phyloP scores from a whole-genome alignment of 53 echinoderm and acorn worm genomes.

The Hippasteria phrygiana region DNA sequence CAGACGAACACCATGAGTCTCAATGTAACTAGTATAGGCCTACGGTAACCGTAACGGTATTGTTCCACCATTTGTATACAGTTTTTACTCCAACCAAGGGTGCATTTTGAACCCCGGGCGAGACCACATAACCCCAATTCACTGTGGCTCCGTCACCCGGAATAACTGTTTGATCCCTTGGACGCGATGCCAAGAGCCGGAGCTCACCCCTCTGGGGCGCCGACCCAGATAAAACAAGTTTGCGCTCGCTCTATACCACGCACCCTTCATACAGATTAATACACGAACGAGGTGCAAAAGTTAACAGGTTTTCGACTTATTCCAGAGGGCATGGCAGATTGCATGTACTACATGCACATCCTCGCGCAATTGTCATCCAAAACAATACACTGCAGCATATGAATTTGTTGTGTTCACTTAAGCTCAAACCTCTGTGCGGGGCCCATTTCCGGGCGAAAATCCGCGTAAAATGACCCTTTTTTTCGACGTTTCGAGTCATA shows the following conservation, averaged over 20 bases:
- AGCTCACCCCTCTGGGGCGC: conserved; percentile 39
- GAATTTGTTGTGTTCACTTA: no score
- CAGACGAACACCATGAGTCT: no score
- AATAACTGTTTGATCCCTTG: conserved; percentile 52
- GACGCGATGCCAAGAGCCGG: conserved; percentile 34
- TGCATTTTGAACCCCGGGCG: neutral
- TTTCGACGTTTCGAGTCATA: no score
- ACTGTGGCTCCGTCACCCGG: conserved; percentile 31
- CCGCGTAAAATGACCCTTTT: no score
- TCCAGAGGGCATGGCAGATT: neutral
- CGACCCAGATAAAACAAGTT: conserved; percentile 53
- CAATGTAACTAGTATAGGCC: no score
- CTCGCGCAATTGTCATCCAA: neutral
- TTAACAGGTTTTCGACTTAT: conserved; percentile 23
- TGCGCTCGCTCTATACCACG: neutral
- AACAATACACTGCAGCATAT: no score
- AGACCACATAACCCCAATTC: conserved; percentile 14
- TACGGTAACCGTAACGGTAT: no score
- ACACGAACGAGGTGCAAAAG: neutral
- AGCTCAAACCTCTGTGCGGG: no score
- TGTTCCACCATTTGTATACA: no score
- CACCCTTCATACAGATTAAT: neutral
- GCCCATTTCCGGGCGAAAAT: no score
- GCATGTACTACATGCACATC: neutral
- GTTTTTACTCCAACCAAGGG: neutral